Conservation (phyloP, 2,113 vertebrate species). For the Naja naja region DNA sequence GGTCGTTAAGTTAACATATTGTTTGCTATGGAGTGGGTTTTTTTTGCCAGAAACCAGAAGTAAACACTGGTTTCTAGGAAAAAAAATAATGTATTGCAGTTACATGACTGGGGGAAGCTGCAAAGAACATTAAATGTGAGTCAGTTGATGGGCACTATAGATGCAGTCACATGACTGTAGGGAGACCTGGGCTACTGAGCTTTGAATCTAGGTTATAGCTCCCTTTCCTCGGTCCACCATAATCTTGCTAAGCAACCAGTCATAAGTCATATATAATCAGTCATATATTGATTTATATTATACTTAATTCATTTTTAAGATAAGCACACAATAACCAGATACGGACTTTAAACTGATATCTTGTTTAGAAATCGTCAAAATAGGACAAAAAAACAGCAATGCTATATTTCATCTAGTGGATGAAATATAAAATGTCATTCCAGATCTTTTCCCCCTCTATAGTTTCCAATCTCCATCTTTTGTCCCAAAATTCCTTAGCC, state of each 20-base stretch:
- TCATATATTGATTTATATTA: background rate
- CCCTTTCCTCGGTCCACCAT: background rate
- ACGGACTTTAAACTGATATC: background rate
- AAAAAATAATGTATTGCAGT: no score
- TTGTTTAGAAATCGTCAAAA: background rate
- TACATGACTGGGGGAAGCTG: background rate
- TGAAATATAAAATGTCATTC: background rate
- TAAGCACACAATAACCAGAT: background rate
- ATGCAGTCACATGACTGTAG: background rate
- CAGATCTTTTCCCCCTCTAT: background rate
- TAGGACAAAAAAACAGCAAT: background rate
- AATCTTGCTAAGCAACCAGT: background rate
- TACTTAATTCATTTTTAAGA: background rate
- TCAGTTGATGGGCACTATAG: background rate
- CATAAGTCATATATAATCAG: no score
- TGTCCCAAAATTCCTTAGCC: background rate
- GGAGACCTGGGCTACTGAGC: background rate
- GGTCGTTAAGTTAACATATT: background rate
- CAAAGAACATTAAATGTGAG: background rate
- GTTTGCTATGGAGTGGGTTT: background rate
- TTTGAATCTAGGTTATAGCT: background rate
- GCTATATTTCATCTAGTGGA: background rate
- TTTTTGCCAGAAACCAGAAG: no score
- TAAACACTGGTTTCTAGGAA: no score
- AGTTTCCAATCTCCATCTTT: background rate